A percentile compares a stretch with the other conserved stretches of the same genome.
phyloP scores from a whole-genome alignment of 2,797 vertebrate species.

The Picus viridis region DNA sequence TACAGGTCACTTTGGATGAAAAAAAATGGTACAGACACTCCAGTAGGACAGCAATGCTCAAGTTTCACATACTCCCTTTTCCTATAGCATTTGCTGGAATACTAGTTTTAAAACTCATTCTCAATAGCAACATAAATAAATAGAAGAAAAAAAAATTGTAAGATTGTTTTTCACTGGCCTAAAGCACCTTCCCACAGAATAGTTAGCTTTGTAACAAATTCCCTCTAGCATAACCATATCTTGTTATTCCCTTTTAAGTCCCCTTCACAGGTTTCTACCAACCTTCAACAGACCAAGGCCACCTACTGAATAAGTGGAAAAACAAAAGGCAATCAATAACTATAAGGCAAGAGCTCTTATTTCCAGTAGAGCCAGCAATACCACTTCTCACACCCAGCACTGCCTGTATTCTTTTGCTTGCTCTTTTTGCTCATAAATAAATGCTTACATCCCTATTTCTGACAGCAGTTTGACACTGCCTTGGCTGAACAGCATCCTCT shows the following conservation, averaged over 20 bases:
- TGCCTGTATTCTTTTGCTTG: not conserved
- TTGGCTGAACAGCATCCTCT: not conserved
- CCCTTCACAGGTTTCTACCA: not conserved
- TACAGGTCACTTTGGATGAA: not conserved
- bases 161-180: no score
- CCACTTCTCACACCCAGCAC: not conserved
- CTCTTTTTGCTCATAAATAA: not conserved
- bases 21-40: not conserved
- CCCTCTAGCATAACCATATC: not conserved
- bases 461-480: not conserved
- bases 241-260: not conserved
- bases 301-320: not conserved
- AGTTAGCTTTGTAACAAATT: not conserved
- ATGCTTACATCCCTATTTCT: not conserved
- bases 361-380: not conserved
- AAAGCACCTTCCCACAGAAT: not conserved
- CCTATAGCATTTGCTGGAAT: not conserved
- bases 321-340: not conserved
- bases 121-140: not conserved
- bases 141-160: not conserved
- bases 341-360: not conserved
- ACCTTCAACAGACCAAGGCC: not conserved
- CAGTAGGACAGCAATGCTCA: not conserved
- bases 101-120: not conserved
- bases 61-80: not conserved